Conservation (phyloP, 2,888 invertebrate genomes). For the Esperia sulphurella region DNA sequence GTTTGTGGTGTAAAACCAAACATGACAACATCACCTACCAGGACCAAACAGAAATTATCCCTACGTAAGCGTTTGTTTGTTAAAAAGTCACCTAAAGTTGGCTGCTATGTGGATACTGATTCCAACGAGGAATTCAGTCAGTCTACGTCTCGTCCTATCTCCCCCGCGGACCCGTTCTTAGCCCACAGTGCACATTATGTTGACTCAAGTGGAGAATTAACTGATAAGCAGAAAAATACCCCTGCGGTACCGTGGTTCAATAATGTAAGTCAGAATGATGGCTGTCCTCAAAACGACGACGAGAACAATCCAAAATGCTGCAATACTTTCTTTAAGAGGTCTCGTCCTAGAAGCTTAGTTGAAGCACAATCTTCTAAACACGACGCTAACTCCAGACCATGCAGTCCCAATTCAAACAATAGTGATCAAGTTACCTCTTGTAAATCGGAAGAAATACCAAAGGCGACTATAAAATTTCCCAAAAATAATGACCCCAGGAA, state of each 20-base stretch:
- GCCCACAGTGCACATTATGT: constrained; percentile 59
- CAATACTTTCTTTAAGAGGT: constrained; percentile 64
- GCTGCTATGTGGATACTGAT: constrained; percentile 72
- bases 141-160: constrained; percentile 66
- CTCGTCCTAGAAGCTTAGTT: constrained; percentile 64
- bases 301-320: constrained; percentile 63
- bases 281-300: constrained; percentile 46
- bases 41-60: constrained; percentile 71
- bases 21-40: constrained; percentile 73
- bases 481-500: constrained; percentile 58
- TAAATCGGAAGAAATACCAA: constrained; percentile 66
- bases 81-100: constrained; percentile 75
- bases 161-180: constrained; percentile 69
- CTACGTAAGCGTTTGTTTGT: constrained; percentile 71
- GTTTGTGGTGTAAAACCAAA: constrained; percentile 55
- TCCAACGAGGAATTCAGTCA: constrained; percentile 67
- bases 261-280: constrained; percentile 33
- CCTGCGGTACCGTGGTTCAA: constrained; percentile 39
- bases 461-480: constrained; percentile 65
- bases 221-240: constrained; percentile 38
- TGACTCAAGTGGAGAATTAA: constrained; percentile 39
- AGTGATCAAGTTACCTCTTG: constrained; percentile 57
- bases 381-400: constrained; percentile 48
- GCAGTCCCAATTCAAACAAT: constrained; percentile 61
- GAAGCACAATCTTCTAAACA: constrained; percentile 53